phyloP scores from a whole-genome alignment of 1,140 invertebrate species.

The Cotesia typhae region DNA sequence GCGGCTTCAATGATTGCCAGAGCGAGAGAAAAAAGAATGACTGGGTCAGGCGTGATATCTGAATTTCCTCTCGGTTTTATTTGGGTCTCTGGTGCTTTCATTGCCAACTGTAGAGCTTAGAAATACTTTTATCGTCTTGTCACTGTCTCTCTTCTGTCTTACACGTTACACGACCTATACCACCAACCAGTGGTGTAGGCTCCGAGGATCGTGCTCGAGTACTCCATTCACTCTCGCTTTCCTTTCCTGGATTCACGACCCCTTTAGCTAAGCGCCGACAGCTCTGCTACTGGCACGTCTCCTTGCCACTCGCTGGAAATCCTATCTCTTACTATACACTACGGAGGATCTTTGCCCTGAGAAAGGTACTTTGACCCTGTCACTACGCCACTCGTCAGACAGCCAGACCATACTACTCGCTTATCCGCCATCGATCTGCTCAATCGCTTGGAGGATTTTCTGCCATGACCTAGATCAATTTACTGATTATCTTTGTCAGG shows the following conservation, averaged over 20 bases:
- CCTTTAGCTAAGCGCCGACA: conserved; percentile 32
- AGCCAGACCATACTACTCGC: not conserved
- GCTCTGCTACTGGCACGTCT: conserved; percentile 17
- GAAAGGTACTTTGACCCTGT: not conserved
- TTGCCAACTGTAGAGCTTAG: conserved; percentile 25
- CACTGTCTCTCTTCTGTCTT: conserved; percentile 29
- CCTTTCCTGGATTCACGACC: conserved; percentile 40
- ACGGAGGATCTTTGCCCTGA: conserved; percentile 2
- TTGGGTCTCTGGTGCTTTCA: conserved; percentile 29
- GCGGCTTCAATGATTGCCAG: no score
- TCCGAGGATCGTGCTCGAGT: conserved; percentile 39
- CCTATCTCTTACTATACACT: not conserved
- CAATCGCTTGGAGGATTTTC: conserved; percentile 12
- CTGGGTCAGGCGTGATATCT: conserved; percentile 49
- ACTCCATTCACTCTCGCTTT: conserved; percentile 43
- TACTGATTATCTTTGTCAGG: no score
- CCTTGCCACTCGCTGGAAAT: conserved; percentile 7
- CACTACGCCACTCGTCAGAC: not conserved
- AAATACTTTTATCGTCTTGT: conserved; percentile 33
- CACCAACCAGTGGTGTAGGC: no score
- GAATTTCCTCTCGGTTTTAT: conserved; percentile 41
- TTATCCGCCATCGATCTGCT: not conserved
- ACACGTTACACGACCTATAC: not conserved
- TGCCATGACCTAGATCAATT: not conserved
- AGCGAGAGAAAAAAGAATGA: conserved; percentile 15